These are phyloP conservation scores for Ochropleura leucogaster DNA, from an alignment of 2,888 invertebrate species.

Conservation along the genomic window DNA sequence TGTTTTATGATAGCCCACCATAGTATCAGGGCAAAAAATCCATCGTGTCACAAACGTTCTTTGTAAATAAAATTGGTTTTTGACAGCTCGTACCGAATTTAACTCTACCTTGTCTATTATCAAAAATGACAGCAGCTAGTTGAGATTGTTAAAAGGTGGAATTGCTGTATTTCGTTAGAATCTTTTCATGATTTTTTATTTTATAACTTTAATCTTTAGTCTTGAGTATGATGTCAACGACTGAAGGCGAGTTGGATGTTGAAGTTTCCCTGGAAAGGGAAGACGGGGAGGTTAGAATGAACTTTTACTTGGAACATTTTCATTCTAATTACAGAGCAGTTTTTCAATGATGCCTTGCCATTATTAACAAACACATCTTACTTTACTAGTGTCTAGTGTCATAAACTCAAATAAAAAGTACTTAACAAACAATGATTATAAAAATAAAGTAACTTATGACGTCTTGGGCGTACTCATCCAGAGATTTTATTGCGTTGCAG, in stretches of 20 bases:
- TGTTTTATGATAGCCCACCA: neutral
- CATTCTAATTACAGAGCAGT: slow-evolving; percentile 42
- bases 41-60: neutral
- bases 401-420: neutral
- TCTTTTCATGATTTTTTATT: slow-evolving; percentile 80
- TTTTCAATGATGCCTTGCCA: slow-evolving; percentile 14
- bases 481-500: slow-evolving; percentile 72
- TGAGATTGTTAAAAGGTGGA: slow-evolving; percentile 75
- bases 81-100: slow-evolving; percentile 26
- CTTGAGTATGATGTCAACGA: slow-evolving; percentile 87
- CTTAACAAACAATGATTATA: neutral
- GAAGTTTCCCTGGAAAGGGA: slow-evolving; percentile 91
- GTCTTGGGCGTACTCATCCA: slow-evolving; percentile 54
- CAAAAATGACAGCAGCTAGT: slow-evolving; percentile 72
- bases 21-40: neutral
- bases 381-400: neutral
- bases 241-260: slow-evolving; percentile 91
- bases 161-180: slow-evolving; percentile 74
- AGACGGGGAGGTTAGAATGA: slow-evolving; percentile 92
- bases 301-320: slow-evolving; percentile 52
- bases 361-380: neutral
- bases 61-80: slow-evolving; percentile 33
- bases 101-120: slow-evolving; percentile 65
- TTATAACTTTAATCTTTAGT: slow-evolving; percentile 64
- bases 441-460: slow-evolving; percentile 34